These are phyloP conservation scores for Sarcoramphus papa DNA, from an alignment of 2,797 vertebrate species.

Conservation along the genomic window DNA sequence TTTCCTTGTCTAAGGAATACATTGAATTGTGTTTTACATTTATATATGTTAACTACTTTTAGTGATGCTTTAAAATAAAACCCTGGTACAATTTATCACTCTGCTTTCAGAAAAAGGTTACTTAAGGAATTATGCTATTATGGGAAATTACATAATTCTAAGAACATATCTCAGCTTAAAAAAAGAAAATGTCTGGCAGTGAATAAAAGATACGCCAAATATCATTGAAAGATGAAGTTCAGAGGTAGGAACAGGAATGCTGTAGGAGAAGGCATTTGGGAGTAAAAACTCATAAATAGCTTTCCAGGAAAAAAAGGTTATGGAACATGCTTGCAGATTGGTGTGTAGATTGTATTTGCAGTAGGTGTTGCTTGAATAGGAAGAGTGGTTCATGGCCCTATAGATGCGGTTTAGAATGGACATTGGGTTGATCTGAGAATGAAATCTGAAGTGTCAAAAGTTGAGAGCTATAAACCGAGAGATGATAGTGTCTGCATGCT, in stretches of 20 bases:
- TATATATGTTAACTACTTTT: neutral
- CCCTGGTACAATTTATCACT: neutral
- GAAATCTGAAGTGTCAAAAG: neutral
- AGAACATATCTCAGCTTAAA: neutral
- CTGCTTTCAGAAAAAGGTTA: neutral
- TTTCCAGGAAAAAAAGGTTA: neutral
- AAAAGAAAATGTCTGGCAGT: neutral
- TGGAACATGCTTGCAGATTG: neutral
- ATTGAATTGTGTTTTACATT: neutral
- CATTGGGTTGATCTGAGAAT: neutral
- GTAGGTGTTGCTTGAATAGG: neutral
- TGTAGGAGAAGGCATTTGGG: neutral
- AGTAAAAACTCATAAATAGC: neutral
- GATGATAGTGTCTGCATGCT: neutral
- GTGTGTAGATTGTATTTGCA: neutral
- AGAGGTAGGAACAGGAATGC: neutral
- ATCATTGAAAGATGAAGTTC: neutral
- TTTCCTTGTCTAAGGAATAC: neutral
- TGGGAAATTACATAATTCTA: neutral
- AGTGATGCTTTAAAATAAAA: neutral
- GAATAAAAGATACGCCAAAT: neutral
- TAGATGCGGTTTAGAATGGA: too few relatives aligned
- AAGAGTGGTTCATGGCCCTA: neutral
- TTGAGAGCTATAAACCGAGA: neutral
- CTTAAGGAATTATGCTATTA: neutral